Base-by-base conservation (phyloP, 2,888 invertebrate genomes). In the Acanthacorydalis orientalis region DNA sequence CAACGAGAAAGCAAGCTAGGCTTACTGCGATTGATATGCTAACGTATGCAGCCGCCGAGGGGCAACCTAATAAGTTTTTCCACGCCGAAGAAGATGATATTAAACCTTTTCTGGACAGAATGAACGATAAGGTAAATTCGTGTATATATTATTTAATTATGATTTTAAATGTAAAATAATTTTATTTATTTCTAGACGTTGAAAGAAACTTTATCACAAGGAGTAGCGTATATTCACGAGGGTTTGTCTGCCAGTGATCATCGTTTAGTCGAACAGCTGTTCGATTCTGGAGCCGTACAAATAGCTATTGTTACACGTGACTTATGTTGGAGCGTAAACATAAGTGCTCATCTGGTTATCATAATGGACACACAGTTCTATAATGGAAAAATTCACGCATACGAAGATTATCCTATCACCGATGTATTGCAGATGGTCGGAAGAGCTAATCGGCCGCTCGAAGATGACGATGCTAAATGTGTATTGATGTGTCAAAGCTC, bases 381-480 rank as follows among this genome's bases (percentile, higher is more conserved):
- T 63, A 86, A 89, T 62, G 89, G 89, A 49, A 49, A 49, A 4
- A 58, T 65, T 3, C 84, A 85, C 60, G 78, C 84, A 1, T 96
- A 98, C 68, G 96, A 97, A 67, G 98, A 98, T 68, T 99, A 97
- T 65, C 93, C 97, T 0, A 81, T 97, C 32, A 92, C 91, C 1
- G 96, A 96, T 60, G 91, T 99, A 0, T 70, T 98, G 16, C 96
- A 98, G 68, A 98, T 98, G 97, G 78, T 97, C 39, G 97, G 97
- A 0, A 74, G 92, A 44, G 97, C 97, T 1, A 96, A 97, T 64
- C 72, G 97, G 2, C 95, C 97, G 0, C 68, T 84, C 7, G 80
- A 86, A 50, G 97, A 97, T 65, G 83, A 89, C 15, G 91, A 93
- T 61, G 86, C 93, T 33, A 85, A 95, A 59, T 95, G 93, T 53